Evolutionary conservation across 2,888 invertebrate genomes (phyloP), one percentile per base, ranked within the genome.

Genomic region (Eupithecia inturbata): DNA sequence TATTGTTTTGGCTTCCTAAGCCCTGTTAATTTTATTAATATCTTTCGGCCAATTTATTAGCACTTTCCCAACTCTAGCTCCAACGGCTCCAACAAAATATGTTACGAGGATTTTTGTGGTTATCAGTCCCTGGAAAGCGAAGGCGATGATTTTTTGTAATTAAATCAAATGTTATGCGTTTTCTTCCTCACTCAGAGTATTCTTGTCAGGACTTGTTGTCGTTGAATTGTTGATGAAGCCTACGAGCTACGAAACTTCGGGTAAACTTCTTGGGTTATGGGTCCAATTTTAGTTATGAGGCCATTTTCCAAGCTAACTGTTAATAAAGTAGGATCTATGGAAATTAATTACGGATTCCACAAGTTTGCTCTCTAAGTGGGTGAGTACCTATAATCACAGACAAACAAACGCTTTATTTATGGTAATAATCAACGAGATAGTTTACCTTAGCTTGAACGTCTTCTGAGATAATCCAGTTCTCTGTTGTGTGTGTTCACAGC

Each of bases 151-250:
- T 75, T 67, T 68, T 60, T 49, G 75, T 73, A 73, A 68, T 75
- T 72, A 73, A 75, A 75, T 71, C 75, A 70, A 75, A 73, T 70
- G 72, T 71, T 75, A 73, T 75, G 70, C 73, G 64, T 73, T 73
- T 64, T 66, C 49, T 73, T 75, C 70, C 72, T 49, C 60, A 67
- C 67, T 62, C 63, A 31, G 69, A 66, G 75, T 68, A 64, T 70
- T 70, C 72, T 72, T 70, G 57, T 62, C 64, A 71, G 41, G 64
- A 63, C 66, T 70, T 64, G 68, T 71, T 57, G 26, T 57, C 57
- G 22, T 70, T 73, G 75, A 75, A 73, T 75, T 68, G 70, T 71
- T 75, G 72, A 75, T 75, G 68, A n/a, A 75, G 68, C 70, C 67
- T 36, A 22, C 22, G 49, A 53, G 22, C 49, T 53, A 22, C 49